Conservation (phyloP, 2,797 vertebrate genomes). For the Coilia nasus region DNA sequence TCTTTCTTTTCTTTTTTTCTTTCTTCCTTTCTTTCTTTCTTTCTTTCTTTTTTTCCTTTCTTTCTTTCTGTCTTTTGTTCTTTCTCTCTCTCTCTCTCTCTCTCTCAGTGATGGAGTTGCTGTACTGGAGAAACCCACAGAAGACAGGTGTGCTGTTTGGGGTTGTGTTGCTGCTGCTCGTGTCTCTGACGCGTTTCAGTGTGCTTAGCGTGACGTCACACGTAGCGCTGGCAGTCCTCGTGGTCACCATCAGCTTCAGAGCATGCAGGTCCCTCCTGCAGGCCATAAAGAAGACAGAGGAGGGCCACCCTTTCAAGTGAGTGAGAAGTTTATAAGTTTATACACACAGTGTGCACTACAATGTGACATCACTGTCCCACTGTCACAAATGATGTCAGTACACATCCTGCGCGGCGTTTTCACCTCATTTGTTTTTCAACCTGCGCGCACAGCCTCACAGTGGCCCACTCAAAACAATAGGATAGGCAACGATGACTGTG, state of each 20-base stretch:
- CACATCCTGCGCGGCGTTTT: too few species aligned
- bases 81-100: constrained; percentile 21
- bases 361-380: too few species aligned
- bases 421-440: too few species aligned
- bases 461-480: too few species aligned
- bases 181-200: constrained; percentile 99
- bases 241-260: constrained; percentile 98
- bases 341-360: too few species aligned
- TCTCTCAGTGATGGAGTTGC: constrained; percentile 87
- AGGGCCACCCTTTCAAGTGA: constrained; percentile 99
- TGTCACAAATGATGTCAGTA: too few species aligned
- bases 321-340: too few species aligned
- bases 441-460: too few species aligned
- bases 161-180: constrained; percentile 92
- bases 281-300: constrained; percentile 98
- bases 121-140: constrained; percentile 98
- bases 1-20: constrained; percentile 25
- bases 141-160: constrained; percentile 94
- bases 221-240: constrained; percentile 93
- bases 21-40: too few species aligned
- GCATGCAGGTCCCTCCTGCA: constrained; percentile 99
- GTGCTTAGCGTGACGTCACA: constrained; percentile 97
- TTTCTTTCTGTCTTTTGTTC: background rate
- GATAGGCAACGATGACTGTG: too few species aligned
- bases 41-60: background rate